Base-by-base conservation (phyloP, 2,797 vertebrate species). In the Darevskia nairensis region DNA sequence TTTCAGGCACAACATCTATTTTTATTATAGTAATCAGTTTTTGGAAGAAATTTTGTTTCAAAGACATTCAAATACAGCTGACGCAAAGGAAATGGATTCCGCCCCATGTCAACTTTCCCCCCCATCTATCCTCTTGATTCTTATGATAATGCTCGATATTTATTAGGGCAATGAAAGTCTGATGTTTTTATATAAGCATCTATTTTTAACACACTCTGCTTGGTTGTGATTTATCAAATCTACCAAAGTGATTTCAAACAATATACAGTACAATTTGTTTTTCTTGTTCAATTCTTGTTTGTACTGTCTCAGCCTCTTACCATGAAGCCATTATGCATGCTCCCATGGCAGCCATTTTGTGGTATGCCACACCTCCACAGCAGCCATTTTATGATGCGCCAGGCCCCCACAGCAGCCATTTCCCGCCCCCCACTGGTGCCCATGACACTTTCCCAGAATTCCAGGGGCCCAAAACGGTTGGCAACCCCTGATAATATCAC, bases 191-290 rank as follows among this genome's bases (percentile, higher is more conserved):
- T 79, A 89, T 85, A 2, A 71, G 0, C 11, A 86, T 8, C 0
- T 78, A n/a, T 81, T 89, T 94, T 91, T 87, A 84, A 69, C 71
- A 85, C 50, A 77, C 79, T 17, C 35, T 88, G 0, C 29, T 89
- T 86, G 76, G 32, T 69, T 39, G 8, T 35, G 44, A 85, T 85
- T 75, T 71, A 79, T 77, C 17, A 90, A 89, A 17, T 8, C n/a
- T 82, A 78, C 13, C 29, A 64, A 1, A 75, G 19, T 17, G 50
- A 55, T 55, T 55, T 55, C 50, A 55, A 15, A 64, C 61, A 64
- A 64, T 64, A 64, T 8, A 64, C 21, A 64, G 21, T 19, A 64
- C 61, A 23, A 23, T 64, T 64, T 64, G 61, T 23, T 64, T 23
- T 6, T 64, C 61, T 23, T 64, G 61, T 21, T 64, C 61, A 64